Percentiles rank a stretch among this genome's conserved stretches.
phyloP scores from a whole-genome alignment of 1,140 invertebrate genomes.

The Achroia grisella region DNA sequence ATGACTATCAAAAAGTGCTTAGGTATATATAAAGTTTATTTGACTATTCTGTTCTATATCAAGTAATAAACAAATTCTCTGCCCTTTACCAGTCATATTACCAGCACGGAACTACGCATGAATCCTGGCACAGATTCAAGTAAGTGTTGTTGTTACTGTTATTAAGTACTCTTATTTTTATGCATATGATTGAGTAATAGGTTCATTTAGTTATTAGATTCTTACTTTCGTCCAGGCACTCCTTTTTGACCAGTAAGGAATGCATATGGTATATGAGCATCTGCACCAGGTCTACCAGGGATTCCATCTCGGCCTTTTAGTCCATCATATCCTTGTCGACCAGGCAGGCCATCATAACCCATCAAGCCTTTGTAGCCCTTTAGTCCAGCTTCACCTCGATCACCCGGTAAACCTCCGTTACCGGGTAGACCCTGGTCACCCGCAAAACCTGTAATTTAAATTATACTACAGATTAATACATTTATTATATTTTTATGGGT shows the following conservation, averaged over 20 bases:
- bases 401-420: slow-evolving; percentile 78
- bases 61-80: too few relatives aligned
- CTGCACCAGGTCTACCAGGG: slow-evolving; percentile 68
- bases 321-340: slow-evolving; percentile 71
- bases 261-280: slow-evolving; percentile 24
- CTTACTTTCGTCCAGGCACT: slow-evolving; percentile 45
- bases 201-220: background rate
- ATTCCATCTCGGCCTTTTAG: slow-evolving; percentile 72
- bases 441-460: slow-evolving; percentile 50
- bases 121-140: too few relatives aligned
- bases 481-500: too few relatives aligned
- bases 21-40: too few relatives aligned
- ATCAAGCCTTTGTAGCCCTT: slow-evolving; percentile 77
- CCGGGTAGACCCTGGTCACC: slow-evolving; percentile 79
- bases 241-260: slow-evolving; percentile 45
- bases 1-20: too few relatives aligned
- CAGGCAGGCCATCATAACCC: slow-evolving; percentile 77
- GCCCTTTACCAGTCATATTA: too few relatives aligned
- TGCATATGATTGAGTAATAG: too few relatives aligned
- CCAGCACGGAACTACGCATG: too few relatives aligned
- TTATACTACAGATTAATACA: too few relatives aligned
- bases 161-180: too few relatives aligned
- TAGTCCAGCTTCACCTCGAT: slow-evolving; percentile 67
- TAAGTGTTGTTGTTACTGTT: too few relatives aligned
- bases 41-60: too few relatives aligned